Evolutionary conservation across 2,888 invertebrate species (phyloP).

Genomic region (Torymus tubicola): DNA sequence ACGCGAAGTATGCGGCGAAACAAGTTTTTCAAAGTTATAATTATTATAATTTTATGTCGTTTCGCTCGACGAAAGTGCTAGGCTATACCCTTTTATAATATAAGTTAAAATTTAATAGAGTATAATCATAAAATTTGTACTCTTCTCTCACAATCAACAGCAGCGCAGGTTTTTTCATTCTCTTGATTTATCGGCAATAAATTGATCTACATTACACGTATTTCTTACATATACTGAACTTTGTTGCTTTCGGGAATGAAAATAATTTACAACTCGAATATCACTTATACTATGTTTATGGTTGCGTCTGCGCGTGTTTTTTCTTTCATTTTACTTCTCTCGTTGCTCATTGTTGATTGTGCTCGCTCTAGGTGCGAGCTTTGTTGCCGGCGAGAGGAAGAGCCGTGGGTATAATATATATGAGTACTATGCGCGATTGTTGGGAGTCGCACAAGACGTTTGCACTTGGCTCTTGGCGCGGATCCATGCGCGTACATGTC

Average conservation of each 20-base stretch:
- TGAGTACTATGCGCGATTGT: neutral
- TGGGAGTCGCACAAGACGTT: neutral
- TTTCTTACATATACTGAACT: no score
- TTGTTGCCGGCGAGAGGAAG: slow-evolving; percentile 3
- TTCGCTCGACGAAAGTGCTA: neutral
- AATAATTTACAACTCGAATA: no score
- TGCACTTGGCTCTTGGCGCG: slow-evolving; percentile 54
- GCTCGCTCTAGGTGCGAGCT: neutral
- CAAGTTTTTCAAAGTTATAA: slow-evolving; percentile 23
- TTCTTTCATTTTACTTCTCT: neutral
- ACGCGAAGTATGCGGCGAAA: neutral
- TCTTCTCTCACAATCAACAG: no score
- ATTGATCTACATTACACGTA: no score
- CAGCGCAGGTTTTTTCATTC: no score
- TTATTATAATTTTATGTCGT: slow-evolving; percentile 17
- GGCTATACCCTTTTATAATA: no score
- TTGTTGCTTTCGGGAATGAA: no score
- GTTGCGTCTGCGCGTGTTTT: no score
- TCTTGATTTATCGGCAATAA: no score
- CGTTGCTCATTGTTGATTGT: neutral
- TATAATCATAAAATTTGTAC: no score
- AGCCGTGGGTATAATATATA: no score
- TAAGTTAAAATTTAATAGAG: neutral
- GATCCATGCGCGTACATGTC: slow-evolving; percentile 12
- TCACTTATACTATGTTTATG: no score